A percentile compares a stretch with the other conserved stretches of the same genome.
phyloP scores from a whole-genome alignment of 2,888 invertebrate species.

The Didymodactylos carnosus region DNA sequence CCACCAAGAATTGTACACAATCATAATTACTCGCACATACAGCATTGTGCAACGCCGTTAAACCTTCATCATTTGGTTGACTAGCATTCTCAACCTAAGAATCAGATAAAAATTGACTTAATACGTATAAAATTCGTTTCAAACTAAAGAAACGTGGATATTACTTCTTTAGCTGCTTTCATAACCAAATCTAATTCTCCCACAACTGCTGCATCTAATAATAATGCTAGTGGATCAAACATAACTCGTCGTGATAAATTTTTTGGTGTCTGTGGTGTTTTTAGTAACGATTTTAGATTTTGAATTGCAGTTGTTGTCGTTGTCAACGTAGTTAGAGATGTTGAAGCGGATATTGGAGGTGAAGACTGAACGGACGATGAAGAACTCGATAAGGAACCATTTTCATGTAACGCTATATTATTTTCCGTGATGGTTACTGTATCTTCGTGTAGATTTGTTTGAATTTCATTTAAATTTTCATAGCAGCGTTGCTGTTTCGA shows the following conservation, averaged over 20 bases:
- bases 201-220: constrained; percentile 87
- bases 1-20: constrained; percentile 87
- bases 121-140: not conserved
- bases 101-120: not conserved
- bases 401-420: not conserved
- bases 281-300: not conserved
- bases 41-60: constrained; percentile 94
- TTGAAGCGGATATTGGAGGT: not conserved
- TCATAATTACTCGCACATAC: constrained; percentile 97
- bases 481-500: too few relatives aligned
- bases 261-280: not conserved
- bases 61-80: constrained; percentile 93
- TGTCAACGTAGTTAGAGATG: not conserved
- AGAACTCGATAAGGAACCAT: not conserved
- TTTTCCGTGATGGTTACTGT: not conserved
- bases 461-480: not conserved
- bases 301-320: not conserved
- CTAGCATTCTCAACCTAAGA: constrained; percentile 70
- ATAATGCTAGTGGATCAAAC: constrained; percentile 82
- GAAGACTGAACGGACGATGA: not conserved
- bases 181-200: constrained; percentile 89
- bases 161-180: constrained; percentile 62
- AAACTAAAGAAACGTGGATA: not conserved
- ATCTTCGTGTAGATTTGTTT: not conserved
- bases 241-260: constrained; percentile 6